A percentile compares a stretch with the other conserved stretches of the same genome.
phyloP scores from a whole-genome alignment of 2,888 invertebrate genomes.

The Celastrina argiolus region DNA sequence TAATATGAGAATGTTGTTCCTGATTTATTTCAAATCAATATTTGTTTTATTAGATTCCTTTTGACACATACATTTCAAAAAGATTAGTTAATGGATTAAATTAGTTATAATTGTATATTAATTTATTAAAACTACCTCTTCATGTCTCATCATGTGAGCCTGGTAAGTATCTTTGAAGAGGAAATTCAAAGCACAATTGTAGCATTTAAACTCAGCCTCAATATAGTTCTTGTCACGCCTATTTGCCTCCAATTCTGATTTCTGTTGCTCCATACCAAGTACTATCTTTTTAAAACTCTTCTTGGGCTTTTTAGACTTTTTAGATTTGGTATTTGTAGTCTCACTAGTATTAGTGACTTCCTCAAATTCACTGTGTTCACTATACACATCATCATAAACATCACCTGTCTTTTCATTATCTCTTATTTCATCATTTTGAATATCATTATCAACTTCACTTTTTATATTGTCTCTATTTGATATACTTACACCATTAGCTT shows the following conservation, averaged over 20 bases:
- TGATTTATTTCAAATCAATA: too few species aligned
- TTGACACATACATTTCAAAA: too few species aligned
- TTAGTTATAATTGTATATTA: too few species aligned
- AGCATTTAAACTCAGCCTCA: conserved; percentile 63
- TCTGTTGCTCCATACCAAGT: conserved; percentile 59
- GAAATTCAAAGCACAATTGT: conserved; percentile 59
- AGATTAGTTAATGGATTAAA: too few species aligned
- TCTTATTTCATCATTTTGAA: conserved; percentile 24
- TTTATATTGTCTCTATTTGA: conserved; percentile 24
- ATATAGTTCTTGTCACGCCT: conserved; percentile 60
- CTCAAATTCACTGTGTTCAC: conserved; percentile 24
- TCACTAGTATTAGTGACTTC: conserved; percentile 23
- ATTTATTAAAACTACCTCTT: conserved; percentile 49
- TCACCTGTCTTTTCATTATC: conserved; percentile 26
- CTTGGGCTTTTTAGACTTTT: conserved; percentile 38
- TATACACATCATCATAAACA: conserved; percentile 27
- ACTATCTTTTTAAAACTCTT: conserved; percentile 48
- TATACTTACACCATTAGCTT: conserved; percentile 26
- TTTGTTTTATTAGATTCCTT: too few species aligned
- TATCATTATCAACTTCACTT: conserved; percentile 24
- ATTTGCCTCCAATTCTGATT: conserved; percentile 51
- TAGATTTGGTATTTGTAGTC: conserved; percentile 29
- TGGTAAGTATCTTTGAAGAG: conserved; percentile 67
- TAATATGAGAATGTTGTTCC: too few species aligned
- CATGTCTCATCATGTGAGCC: conserved; percentile 70